Percentiles rank a stretch among this genome's conserved stretches.
Conservation (phyloP, 2,888 invertebrate genomes). For the Drosophila mimica region DNA sequence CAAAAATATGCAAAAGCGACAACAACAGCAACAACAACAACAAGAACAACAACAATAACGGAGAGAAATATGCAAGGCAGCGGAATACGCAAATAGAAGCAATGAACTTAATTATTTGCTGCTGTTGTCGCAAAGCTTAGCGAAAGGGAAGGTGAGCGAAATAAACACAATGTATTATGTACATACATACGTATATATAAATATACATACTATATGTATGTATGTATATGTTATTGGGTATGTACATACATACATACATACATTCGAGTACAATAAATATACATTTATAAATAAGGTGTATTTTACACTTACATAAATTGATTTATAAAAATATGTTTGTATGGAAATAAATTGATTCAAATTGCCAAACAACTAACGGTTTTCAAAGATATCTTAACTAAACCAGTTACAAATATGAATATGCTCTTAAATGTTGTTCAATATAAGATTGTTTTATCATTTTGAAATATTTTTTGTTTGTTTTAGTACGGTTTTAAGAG, state of each 20-base stretch:
- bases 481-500: not conserved
- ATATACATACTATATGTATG: not conserved
- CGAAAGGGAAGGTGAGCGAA: slow-evolving; percentile 45
- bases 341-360: not conserved
- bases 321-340: not conserved
- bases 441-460: not conserved
- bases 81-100: slow-evolving; percentile 77
- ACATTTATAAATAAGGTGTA: no score
- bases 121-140: slow-evolving; percentile 48
- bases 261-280: not conserved
- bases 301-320: not conserved
- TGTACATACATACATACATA: not conserved
- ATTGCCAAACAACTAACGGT: not conserved
- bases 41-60: slow-evolving; percentile 16
- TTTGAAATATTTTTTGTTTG: not conserved
- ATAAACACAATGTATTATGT: slow-evolving; percentile 14
- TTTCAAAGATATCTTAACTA: not conserved
- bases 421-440: not conserved
- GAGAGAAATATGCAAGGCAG: slow-evolving; percentile 65
- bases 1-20: slow-evolving; percentile 62
- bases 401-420: not conserved
- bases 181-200: not conserved
- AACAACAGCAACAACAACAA: slow-evolving; percentile 33
- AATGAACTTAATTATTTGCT: slow-evolving; percentile 83
- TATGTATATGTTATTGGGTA: not conserved